Base-by-base conservation (phyloP, 2,888 invertebrate species). In the Deroplatys truncata region DNA sequence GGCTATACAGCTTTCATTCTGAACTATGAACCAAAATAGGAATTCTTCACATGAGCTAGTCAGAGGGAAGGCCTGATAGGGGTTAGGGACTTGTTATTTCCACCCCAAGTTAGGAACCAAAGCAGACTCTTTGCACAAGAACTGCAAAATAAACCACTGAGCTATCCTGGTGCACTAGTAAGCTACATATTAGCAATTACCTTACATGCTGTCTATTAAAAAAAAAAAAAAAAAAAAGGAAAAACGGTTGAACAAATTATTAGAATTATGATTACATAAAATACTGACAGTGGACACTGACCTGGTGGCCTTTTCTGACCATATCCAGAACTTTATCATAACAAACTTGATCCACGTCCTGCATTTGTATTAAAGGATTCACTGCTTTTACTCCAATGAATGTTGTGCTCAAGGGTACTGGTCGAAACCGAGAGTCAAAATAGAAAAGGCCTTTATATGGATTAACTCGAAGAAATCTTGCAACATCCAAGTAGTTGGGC, bases 401-500 rank as follows among this genome's bases (percentile, higher is more conserved):
- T 86, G 97, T 97, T 92, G 98, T 98, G 87, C 97, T 97, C 13
- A 99, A 94, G 0, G 99, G 99, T 1, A 99, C 99, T 0, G 99
- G 99, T 2, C 99, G 95, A 93, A 98, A 99, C 9, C 98, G 96
- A 1, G 97, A 96, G 93, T 98, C 98, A 93, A 99, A 99, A 94
- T 97, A 99, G 94, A 98, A 99, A 2, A 99, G 94, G 0, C 99
- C 99, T 82, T 87, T 96, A 93, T 97, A 96, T 0, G 98, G 98
- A 94, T 99, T 99, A 0, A 99, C 99, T 28, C 98, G 95, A 20
- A 99, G 94, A 93, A 99, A 99, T 91, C 95, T 94, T 3, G 99
- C 98, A 43, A 99, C 99, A 94, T 99, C 99, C 7, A 98, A 93
- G 93, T 99, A 99, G 93, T 99, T 99, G 1, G 99, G 99, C 91